Evolutionary conservation across 2,113 vertebrate genomes (phyloP).

Genomic region (Syrmaticus mikado): DNA sequence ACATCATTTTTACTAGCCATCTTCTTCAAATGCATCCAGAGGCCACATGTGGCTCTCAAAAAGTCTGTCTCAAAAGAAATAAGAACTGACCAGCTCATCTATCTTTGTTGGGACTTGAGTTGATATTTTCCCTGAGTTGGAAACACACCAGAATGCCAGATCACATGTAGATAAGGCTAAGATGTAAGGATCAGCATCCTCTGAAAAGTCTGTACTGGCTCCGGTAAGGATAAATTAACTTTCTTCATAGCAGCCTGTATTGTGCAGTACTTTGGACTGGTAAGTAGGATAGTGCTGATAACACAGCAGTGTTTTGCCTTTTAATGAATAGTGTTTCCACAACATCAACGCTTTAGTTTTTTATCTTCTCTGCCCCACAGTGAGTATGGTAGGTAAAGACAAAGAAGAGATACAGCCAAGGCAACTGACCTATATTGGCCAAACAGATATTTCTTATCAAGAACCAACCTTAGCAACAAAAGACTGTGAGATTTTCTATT

Average conservation of each 20-base stretch:
- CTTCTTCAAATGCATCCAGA: neutral
- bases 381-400: neutral
- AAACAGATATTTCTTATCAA: neutral
- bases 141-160: neutral
- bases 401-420: neutral
- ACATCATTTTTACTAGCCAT: neutral
- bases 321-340: neutral
- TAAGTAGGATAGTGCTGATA: neutral
- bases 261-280: neutral
- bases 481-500: neutral
- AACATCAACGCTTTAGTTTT: neutral
- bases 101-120: neutral
- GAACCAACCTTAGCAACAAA: fast-evolving
- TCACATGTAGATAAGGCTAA: neutral
- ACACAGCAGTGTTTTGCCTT: neutral
- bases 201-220: neutral
- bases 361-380: neutral
- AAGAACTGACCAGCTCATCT: neutral
- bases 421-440: neutral
- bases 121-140: neutral
- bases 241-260: neutral
- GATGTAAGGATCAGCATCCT: neutral
- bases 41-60: neutral
- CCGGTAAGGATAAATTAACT: neutral
- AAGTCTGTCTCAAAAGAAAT: neutral